Evolutionary conservation across 2,113 vertebrate species (phyloP).

Genomic region (Zootoca vivipara): DNA sequence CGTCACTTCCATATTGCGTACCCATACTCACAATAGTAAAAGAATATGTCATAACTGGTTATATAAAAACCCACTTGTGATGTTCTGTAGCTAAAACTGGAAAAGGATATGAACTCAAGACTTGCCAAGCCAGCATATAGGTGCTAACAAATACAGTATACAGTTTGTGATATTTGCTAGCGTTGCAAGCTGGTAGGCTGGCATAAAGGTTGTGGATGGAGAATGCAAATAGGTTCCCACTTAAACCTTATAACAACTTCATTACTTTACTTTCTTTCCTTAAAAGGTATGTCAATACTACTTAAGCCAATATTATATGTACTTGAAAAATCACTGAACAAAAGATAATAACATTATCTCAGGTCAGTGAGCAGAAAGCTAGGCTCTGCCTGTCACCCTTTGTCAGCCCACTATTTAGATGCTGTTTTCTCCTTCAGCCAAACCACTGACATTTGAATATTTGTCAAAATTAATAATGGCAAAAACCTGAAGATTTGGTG

Average conservation of each 20-base stretch:
- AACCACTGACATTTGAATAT: conserved; percentile 7
- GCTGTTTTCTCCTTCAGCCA: neutral
- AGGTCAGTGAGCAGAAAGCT: neutral
- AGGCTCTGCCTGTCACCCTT: neutral
- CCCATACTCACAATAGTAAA: neutral
- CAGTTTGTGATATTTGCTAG: neutral
- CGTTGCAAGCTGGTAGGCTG: neutral
- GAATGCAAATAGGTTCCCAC: neutral
- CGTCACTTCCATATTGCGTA: neutral
- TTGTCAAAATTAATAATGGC: neutral
- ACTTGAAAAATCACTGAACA: neutral
- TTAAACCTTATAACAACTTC: neutral
- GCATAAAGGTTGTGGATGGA: neutral
- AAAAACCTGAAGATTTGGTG: neutral
- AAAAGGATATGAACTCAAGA: neutral
- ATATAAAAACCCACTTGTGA: neutral
- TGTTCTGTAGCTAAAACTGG: neutral
- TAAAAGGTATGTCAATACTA: neutral
- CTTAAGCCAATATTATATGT: neutral
- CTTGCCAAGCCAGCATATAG: neutral
- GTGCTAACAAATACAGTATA: neutral
- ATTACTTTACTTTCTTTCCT: neutral
- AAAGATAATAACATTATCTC: neutral
- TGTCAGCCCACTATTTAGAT: neutral
- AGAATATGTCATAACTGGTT: neutral